phyloP scores from a whole-genome alignment of 23 tunicate species.

The Corella eumyota region DNA sequence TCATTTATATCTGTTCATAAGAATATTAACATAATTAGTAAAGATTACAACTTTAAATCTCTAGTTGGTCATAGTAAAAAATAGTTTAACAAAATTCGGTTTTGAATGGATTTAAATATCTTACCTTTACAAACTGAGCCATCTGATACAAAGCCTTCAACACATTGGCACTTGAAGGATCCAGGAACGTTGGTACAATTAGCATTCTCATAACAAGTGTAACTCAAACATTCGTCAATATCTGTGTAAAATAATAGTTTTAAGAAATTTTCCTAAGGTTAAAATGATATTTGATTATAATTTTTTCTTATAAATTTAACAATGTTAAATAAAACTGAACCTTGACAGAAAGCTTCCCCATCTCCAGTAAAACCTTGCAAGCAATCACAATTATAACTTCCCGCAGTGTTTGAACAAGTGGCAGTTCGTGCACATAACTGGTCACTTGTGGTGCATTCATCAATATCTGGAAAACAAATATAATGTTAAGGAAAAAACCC shows the following conservation, averaged over 20 bases:
- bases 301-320: too few relatives aligned
- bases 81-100: too few relatives aligned
- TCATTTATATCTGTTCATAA: slow-evolving; percentile 19
- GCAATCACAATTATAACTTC: slow-evolving; percentile 24
- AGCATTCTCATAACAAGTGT: slow-evolving; percentile 16
- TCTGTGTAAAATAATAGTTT: neutral
- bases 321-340: too few relatives aligned
- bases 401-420: slow-evolving; percentile 13
- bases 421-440: slow-evolving; percentile 6
- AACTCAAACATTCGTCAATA: slow-evolving; percentile 36
- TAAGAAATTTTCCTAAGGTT: neutral
- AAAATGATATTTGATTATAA: too few relatives aligned
- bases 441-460: slow-evolving; percentile 10
- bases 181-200: slow-evolving; percentile 23
- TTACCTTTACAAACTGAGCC: slow-evolving; percentile 2
- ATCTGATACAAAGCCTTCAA: slow-evolving; percentile 26
- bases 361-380: slow-evolving; percentile 8
- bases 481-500: too few relatives aligned
- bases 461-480: slow-evolving; percentile 17
- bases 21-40: too few relatives aligned
- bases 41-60: too few relatives aligned
- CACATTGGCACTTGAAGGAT: slow-evolving; percentile 20
- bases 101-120: neutral
- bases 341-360: slow-evolving; percentile 1
- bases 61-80: too few relatives aligned